Evolutionary conservation across 2,888 invertebrate species (phyloP).

Genomic region (Athalia cordata): DNA sequence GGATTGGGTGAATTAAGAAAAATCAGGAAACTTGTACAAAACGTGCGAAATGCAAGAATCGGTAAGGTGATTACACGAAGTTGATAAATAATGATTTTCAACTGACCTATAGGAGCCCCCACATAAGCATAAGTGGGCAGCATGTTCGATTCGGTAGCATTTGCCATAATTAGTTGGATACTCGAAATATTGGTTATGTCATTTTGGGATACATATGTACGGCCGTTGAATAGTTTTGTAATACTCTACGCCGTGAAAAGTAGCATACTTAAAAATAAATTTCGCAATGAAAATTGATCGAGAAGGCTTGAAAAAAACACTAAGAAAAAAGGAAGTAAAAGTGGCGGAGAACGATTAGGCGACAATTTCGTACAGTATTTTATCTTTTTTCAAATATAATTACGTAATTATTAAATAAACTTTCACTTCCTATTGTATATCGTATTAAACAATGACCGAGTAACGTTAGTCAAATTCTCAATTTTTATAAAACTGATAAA

Average conservation of each 20-base stretch:
- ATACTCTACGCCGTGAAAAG: not conserved
- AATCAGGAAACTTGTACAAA: not conserved
- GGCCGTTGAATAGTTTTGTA: constrained; percentile 10
- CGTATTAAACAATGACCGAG: not conserved
- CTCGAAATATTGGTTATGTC: constrained; percentile 37
- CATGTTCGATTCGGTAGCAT: constrained; percentile 44
- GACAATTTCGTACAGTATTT: not conserved
- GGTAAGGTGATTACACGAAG: no score
- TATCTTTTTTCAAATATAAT: not conserved
- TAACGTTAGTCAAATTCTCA: not conserved
- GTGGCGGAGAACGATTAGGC: not conserved
- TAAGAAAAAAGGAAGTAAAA: constrained; percentile 13
- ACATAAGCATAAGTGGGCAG: constrained; percentile 42
- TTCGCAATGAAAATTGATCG: constrained; percentile 6
- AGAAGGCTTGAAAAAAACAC: constrained; percentile 18
- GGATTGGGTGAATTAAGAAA: not conserved
- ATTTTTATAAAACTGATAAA: constrained; percentile 2
- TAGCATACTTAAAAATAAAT: constrained; percentile 33
- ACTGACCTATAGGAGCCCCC: constrained; percentile 45
- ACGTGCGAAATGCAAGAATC: no score
- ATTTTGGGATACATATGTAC: constrained; percentile 12
- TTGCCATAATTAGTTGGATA: constrained; percentile 30
- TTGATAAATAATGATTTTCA: not conserved
- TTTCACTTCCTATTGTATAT: not conserved
- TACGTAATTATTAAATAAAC: not conserved